Evolutionary conservation across 2,113 vertebrate genomes (phyloP).

Genomic region (Tragulus kanchil): DNA sequence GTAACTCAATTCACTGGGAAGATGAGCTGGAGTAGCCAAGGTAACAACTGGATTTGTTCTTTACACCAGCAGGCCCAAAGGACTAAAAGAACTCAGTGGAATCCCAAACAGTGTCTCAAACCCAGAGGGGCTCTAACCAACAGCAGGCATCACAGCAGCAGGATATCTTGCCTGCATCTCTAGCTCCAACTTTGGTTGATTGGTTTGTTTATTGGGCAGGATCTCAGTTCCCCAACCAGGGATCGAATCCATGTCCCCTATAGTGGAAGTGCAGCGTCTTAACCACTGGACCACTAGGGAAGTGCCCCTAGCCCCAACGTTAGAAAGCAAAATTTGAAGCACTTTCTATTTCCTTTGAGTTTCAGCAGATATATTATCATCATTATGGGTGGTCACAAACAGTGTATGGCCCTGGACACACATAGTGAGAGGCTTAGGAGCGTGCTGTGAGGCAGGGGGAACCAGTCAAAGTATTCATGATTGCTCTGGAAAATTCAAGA

Average conservation of each 20-base stretch:
- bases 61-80: not conserved
- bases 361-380: not conserved
- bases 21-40: not conserved
- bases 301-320: not conserved
- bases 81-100: not conserved
- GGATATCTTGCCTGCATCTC: not conserved
- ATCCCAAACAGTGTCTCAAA: not conserved
- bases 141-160: not conserved
- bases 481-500: constrained; percentile 37
- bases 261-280: not conserved
- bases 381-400: not conserved
- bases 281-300: not conserved
- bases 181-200: not conserved
- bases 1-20: not conserved
- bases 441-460: not conserved
- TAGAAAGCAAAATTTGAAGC: not conserved
- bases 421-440: not conserved
- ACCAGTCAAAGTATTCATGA: not conserved
- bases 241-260: not conserved
- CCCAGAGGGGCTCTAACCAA: not conserved
- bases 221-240: not conserved
- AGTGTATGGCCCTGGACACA: not conserved
- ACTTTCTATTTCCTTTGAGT: constrained; percentile 4
- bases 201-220: not conserved
- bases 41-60: not conserved